Conservation (phyloP, 2,113 vertebrate genomes). For the Petroica traversi region DNA sequence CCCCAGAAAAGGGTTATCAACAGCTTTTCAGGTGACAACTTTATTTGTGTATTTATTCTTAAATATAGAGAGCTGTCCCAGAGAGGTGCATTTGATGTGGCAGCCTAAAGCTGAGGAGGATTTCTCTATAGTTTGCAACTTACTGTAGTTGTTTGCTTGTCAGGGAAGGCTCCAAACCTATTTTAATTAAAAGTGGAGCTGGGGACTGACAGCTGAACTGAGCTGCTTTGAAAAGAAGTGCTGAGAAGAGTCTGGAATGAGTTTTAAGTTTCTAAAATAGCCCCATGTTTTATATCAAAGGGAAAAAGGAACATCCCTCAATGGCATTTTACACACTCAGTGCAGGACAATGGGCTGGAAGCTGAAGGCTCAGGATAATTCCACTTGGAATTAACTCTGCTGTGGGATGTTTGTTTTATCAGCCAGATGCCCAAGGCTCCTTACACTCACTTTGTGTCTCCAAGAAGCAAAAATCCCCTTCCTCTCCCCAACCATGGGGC, state of each 20-base stretch:
- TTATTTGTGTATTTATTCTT: conserved; percentile 10
- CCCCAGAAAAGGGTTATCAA: background rate
- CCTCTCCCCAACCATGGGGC: background rate
- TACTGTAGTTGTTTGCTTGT: background rate
- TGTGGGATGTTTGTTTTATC: background rate
- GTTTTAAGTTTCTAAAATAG: conserved; percentile 47
- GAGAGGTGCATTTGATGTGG: background rate
- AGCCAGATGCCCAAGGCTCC: background rate
- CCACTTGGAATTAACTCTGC: background rate
- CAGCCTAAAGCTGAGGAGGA: background rate
- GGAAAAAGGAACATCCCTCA: conserved; percentile 26
- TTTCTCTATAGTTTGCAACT: background rate
- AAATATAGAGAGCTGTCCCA: background rate
- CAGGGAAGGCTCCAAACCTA: background rate
- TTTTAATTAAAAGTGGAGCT: conserved; percentile 52
- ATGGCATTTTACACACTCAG: conserved; percentile 25
- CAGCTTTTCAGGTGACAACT: background rate
- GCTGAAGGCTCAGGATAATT: background rate
- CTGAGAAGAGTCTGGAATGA: background rate
- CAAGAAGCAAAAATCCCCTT: background rate
- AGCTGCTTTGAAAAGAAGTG: conserved; percentile 36
- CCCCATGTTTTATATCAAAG: conserved; percentile 28
- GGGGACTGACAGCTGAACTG: conserved; percentile 23
- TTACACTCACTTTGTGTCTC: background rate
- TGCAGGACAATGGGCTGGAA: background rate